Conservation (phyloP, 2,888 invertebrate species). For the Dryadula phaetusa region DNA sequence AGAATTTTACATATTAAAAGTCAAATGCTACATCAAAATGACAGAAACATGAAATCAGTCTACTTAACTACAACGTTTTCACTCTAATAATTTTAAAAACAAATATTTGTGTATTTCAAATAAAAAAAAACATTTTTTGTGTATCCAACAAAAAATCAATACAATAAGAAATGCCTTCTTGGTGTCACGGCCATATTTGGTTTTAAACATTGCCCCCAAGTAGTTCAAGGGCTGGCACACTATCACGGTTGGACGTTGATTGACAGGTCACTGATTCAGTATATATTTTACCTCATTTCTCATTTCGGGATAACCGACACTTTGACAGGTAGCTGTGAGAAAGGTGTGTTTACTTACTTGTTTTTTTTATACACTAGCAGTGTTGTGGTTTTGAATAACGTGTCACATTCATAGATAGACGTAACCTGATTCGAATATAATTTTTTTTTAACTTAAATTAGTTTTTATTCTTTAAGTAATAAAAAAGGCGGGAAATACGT, state of each 20-base stretch:
- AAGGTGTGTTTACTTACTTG: conserved; percentile 8
- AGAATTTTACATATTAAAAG: too few species aligned
- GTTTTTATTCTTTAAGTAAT: too few species aligned
- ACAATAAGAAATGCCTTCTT: neutral
- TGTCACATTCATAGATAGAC: neutral
- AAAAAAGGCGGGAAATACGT: too few species aligned
- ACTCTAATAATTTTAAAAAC: neutral
- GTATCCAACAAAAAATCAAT: neutral
- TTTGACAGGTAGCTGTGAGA: conserved; percentile 45
- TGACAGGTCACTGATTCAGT: conserved; percentile 31
- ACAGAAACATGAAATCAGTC: too few species aligned
- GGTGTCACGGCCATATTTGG: conserved; percentile 16
- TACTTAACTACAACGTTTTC: neutral
- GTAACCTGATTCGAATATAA: neutral
- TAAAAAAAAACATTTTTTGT: neutral
- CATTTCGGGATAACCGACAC: conserved; percentile 41
- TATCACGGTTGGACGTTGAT: conserved; percentile 10
- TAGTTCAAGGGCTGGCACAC: conserved; percentile 39
- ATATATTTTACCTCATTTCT: conserved; percentile 38
- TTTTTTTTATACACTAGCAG: neutral
- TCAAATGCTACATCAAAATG: too few species aligned
- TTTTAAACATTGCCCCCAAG: conserved; percentile 28
- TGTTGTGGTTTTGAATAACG: conserved; percentile 1
- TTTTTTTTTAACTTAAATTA: too few species aligned
- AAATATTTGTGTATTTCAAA: neutral